Base-by-base conservation (phyloP, 2,888 invertebrate genomes). In the Hedychridium roseum region DNA sequence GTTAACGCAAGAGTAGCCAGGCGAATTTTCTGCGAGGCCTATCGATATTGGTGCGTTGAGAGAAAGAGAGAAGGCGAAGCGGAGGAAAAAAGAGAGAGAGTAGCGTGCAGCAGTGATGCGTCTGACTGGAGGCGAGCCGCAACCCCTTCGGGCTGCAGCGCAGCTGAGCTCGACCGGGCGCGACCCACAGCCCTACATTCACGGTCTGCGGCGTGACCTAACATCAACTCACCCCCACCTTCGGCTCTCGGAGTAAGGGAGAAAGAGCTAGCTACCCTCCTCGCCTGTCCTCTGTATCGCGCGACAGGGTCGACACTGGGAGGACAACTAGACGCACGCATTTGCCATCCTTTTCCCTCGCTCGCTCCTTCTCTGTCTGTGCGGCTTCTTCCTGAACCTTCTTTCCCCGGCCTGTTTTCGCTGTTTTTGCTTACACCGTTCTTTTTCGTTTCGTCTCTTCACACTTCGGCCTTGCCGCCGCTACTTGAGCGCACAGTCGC, bases 151-250 rank as follows among this genome's bases (percentile, higher is more conserved):
- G 66, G 57, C 64, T 57, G 70, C 60, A 66, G 68, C 72, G 71
- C 73, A 74, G 74, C 74, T 75, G 72, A 71, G 74, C 75, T 73
- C 73, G 68, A 71, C 75, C 74, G 71, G 70, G 71, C 72, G 73
- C 76, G 78, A 78, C 78, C 78, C 70, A 78, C 75, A 78, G 75
- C 78, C 78, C 78, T 76, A 78, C 74, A 78, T 78, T 76, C 70
- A 66, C 63, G 64, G 68, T 70, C 70, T 69, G 74, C 71, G 73
- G 70, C 69, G 65, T 68, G 66, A 73, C 73, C 76, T 73, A 75
- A 76, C 74, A 73, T 73, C 72, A 69, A 69, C 70, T 58, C 54
- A 60, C 64, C 60, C n/a, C 64, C 67, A 57, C 60, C 54, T 62
- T 62, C 45, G 44, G 2, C 43, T n/a, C n/a, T n/a, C n/a, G n/a